These are phyloP conservation scores for Ashinkailepas kermadecensis DNA, from an alignment of 2,888 invertebrate species.

Conservation along the genomic window DNA sequence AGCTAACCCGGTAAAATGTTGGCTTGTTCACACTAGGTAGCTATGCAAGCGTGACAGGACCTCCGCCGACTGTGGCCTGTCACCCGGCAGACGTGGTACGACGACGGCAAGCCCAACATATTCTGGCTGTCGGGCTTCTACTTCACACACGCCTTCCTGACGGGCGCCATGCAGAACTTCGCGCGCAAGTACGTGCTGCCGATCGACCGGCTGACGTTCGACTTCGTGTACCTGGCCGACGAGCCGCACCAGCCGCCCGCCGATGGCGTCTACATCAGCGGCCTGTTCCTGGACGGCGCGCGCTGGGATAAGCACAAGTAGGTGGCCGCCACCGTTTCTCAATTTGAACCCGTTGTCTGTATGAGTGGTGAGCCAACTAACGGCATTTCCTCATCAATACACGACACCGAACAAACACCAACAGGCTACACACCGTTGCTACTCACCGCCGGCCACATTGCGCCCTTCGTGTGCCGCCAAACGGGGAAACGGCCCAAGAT, in stretches of 20 bases:
- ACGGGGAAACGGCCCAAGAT: no score
- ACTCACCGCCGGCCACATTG: no score
- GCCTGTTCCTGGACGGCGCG: constrained; percentile 77
- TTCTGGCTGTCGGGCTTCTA: constrained; percentile 93
- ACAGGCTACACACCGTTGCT: no score
- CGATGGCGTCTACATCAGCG: constrained; percentile 77
- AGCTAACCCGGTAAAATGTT: no score
- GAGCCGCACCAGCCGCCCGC: constrained; percentile 43
- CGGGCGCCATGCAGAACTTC: constrained; percentile 82
- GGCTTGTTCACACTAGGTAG: no score
- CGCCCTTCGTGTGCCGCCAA: no score
- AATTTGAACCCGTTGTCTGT: no score
- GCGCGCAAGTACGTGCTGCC: constrained; percentile 78
- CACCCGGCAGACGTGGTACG: constrained; percentile 44
- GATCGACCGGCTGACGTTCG: constrained; percentile 53
- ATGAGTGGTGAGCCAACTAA: no score
- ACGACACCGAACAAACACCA: no score
- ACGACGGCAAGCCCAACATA: constrained; percentile 61
- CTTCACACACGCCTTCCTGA: constrained; percentile 86
- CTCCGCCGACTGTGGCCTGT: no score
- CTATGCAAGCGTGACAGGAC: no score
- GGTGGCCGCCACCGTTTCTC: neutral
- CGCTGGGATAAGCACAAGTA: constrained; percentile 71
- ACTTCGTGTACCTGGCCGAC: constrained; percentile 31
- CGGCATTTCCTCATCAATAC: no score